Percentiles rank a stretch among this genome's conserved stretches.
Evolutionary conservation across 2,888 invertebrate species (phyloP).

Genomic region (Drosophila acutilabella): DNA sequence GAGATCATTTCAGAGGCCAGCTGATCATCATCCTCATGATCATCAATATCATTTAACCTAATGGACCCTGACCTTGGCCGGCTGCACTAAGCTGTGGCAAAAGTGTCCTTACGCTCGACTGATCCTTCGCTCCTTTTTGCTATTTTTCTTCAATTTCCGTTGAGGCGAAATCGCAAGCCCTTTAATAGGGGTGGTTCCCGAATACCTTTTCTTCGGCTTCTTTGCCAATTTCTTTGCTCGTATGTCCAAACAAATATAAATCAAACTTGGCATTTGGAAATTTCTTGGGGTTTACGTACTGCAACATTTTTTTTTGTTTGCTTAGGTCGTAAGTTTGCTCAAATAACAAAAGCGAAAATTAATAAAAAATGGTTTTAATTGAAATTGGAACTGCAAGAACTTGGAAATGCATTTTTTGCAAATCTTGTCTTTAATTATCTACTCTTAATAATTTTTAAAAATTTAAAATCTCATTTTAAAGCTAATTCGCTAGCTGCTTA

Average conservation of each 20-base stretch:
- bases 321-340: slow-evolving; percentile 44
- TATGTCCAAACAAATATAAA: slow-evolving; percentile 78
- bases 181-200: slow-evolving; percentile 50
- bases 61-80: slow-evolving; percentile 81
- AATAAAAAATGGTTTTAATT: slow-evolving; percentile 1
- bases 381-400: neutral
- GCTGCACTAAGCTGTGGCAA: slow-evolving; percentile 79
- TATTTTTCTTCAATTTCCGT: slow-evolving; percentile 66
- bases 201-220: slow-evolving; percentile 14
- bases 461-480: neutral
- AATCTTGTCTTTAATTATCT: neutral
- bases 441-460: too few relatives aligned
- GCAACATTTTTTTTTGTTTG: slow-evolving; percentile 44
- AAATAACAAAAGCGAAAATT: slow-evolving; percentile 20
- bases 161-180: slow-evolving; percentile 51
- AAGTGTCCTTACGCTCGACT: slow-evolving; percentile 76
- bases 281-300: slow-evolving; percentile 5
- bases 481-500: neutral
- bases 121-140: slow-evolving; percentile 30
- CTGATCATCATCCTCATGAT: slow-evolving; percentile 61
- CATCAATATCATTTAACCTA: slow-evolving; percentile 83
- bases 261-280: slow-evolving; percentile 55
- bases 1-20: slow-evolving; percentile 40
- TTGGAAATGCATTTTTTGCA: neutral
- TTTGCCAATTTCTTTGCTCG: slow-evolving; percentile 56